Conservation (phyloP, 1,140 invertebrate species). For the Oryctes rhinoceros region DNA sequence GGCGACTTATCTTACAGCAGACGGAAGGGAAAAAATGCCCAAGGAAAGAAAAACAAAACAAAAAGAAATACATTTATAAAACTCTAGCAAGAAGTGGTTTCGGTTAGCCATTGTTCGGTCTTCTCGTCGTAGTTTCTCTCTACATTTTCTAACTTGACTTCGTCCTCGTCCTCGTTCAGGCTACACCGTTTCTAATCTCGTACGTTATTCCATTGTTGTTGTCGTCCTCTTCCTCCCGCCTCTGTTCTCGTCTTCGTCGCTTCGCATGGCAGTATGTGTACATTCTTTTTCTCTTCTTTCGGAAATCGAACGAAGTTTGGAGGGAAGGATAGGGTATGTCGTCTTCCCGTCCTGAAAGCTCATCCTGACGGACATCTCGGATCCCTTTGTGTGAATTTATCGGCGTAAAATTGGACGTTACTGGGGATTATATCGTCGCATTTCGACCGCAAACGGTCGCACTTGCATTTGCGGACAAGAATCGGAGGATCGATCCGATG, state of each 20-base stretch:
- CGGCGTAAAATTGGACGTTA: slow-evolving; percentile 36
- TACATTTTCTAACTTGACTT: neutral
- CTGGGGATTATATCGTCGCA: slow-evolving; percentile 31
- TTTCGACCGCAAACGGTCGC: slow-evolving; percentile 25
- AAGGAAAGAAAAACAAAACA: slow-evolving; percentile 14
- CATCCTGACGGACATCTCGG: slow-evolving; percentile 23
- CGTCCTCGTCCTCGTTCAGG: neutral
- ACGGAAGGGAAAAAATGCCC: neutral
- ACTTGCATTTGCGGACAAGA: slow-evolving; percentile 21
- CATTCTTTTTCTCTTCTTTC: neutral
- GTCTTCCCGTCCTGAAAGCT: neutral
- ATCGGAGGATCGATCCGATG: slow-evolving; percentile 18
- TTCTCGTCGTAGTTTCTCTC: neutral
- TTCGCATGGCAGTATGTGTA: neutral
- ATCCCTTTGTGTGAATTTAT: slow-evolving; percentile 33
- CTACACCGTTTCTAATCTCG: slow-evolving; percentile 9
- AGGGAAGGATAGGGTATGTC: slow-evolving; percentile 8
- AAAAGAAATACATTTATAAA: slow-evolving; percentile 37
- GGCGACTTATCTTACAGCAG: neutral
- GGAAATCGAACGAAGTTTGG: slow-evolving; percentile 16
- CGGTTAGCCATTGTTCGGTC: slow-evolving; percentile 19
- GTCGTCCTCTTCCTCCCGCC: neutral
- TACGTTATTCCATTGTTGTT: slow-evolving; percentile 12
- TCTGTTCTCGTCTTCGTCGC: neutral
- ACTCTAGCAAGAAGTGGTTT: slow-evolving; percentile 27